Evolutionary conservation across 2,797 vertebrate species (phyloP).

Genomic region (Spea hammondii): DNA sequence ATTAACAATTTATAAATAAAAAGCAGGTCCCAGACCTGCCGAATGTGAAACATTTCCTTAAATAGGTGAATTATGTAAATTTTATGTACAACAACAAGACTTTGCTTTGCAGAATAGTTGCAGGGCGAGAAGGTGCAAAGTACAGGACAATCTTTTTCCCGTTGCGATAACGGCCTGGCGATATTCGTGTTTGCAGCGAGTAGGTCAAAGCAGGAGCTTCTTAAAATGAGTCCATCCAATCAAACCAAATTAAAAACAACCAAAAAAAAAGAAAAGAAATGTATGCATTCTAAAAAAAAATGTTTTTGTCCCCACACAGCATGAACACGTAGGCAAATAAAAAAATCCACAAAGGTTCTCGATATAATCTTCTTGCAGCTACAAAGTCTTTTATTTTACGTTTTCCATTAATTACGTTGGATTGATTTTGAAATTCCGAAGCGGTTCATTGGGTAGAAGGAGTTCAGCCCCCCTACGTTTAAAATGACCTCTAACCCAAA

Average conservation of each 20-base stretch:
- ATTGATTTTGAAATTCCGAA: slow-evolving; percentile 66
- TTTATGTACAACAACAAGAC: slow-evolving; percentile 83
- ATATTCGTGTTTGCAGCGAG: slow-evolving; percentile 56
- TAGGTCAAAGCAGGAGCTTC: slow-evolving; percentile 57
- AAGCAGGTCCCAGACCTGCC: slow-evolving; percentile 90
- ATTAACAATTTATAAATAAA: slow-evolving; percentile 85
- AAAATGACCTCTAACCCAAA: slow-evolving; percentile 66
- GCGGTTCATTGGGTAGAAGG: slow-evolving; percentile 62
- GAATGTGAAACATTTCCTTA: slow-evolving; percentile 81
- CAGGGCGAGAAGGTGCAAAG: slow-evolving; percentile 60
- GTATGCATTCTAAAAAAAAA: slow-evolving; percentile 42
- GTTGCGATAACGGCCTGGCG: slow-evolving; percentile 51
- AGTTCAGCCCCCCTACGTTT: slow-evolving; percentile 56
- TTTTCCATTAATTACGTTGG: slow-evolving; percentile 57
- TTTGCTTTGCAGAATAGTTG: slow-evolving; percentile 76
- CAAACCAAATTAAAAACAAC: slow-evolving; percentile 54
- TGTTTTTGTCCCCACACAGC: slow-evolving; percentile 63
- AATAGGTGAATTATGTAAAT: slow-evolving; percentile 83
- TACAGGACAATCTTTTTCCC: slow-evolving; percentile 56
- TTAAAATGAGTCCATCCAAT: slow-evolving; percentile 55
- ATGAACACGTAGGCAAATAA: slow-evolving; percentile 70
- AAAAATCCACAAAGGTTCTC: slow-evolving; percentile 67
- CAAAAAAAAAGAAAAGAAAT: slow-evolving; percentile 51
- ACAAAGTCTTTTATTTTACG: slow-evolving; percentile 60
- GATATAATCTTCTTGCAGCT: slow-evolving; percentile 66